Evolutionary conservation across 2,888 invertebrate genomes (phyloP).

Genomic region (Morinoia aosen): DNA sequence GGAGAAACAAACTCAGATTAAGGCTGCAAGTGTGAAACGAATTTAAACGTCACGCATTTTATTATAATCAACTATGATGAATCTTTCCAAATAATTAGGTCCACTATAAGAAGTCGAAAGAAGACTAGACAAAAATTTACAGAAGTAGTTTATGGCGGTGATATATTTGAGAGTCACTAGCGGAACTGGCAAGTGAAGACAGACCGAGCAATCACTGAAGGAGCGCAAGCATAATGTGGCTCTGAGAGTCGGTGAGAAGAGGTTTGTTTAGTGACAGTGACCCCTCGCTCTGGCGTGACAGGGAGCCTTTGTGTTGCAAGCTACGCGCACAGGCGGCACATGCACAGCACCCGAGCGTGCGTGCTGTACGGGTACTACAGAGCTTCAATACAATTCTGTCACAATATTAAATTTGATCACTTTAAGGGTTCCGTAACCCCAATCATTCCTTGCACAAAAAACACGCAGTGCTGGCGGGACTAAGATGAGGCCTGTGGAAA

Average conservation of each 20-base stretch:
- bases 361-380: neutral
- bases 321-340: neutral
- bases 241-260: neutral
- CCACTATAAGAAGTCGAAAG: neutral
- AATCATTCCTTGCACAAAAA: neutral
- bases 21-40: neutral
- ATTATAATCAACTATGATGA: neutral
- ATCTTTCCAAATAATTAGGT: neutral
- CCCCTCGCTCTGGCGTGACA: neutral
- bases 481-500: no score
- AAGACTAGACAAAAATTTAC: neutral
- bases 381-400: neutral
- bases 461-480: neutral
- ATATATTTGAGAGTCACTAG: neutral
- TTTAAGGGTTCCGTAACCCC: no score
- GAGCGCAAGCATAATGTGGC: conserved; percentile 4
- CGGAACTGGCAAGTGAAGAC: neutral
- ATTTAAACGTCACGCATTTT: neutral
- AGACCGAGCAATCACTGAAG: neutral
- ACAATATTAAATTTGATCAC: no score
- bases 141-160: neutral
- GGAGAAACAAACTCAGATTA: neutral
- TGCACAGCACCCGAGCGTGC: neutral
- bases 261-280: conserved; percentile 12
- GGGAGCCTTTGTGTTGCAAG: neutral